Conservation (phyloP, 2,797 vertebrate species). For the Hydrophis major region DNA sequence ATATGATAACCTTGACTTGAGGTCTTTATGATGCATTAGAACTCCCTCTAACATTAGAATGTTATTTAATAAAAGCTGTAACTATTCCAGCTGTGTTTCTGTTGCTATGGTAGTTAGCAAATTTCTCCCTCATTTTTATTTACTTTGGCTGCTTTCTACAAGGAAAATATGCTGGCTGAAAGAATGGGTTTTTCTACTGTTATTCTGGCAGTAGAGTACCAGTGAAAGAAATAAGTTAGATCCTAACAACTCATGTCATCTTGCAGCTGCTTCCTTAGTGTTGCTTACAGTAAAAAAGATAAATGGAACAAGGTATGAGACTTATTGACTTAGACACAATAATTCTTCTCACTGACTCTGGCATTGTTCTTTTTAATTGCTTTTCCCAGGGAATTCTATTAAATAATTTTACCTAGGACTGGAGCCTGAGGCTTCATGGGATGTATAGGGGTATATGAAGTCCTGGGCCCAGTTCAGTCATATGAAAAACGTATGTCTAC, state of each 20-base stretch:
- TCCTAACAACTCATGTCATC: neutral
- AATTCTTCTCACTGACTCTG: neutral
- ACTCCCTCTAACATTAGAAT: neutral
- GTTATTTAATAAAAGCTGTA: neutral
- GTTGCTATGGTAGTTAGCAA: neutral
- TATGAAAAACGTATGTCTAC: neutral
- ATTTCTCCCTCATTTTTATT: neutral
- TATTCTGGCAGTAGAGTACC: neutral
- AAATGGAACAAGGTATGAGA: neutral
- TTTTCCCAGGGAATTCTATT: neutral
- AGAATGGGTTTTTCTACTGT: neutral
- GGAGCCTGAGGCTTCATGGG: neutral
- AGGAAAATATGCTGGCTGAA: neutral
- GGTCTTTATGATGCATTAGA: neutral
- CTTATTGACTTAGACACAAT: neutral
- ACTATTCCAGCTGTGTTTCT: conserved; percentile 3
- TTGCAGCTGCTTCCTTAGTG: neutral
- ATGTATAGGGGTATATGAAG: neutral
- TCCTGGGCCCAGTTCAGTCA: neutral
- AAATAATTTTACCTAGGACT: neutral
- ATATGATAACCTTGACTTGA: neutral
- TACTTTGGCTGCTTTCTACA: neutral
- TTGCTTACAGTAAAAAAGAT: neutral
- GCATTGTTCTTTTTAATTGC: neutral
- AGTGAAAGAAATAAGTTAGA: neutral